Conservation (phyloP, 2,113 vertebrate genomes). For the Oryzias javanicus region DNA sequence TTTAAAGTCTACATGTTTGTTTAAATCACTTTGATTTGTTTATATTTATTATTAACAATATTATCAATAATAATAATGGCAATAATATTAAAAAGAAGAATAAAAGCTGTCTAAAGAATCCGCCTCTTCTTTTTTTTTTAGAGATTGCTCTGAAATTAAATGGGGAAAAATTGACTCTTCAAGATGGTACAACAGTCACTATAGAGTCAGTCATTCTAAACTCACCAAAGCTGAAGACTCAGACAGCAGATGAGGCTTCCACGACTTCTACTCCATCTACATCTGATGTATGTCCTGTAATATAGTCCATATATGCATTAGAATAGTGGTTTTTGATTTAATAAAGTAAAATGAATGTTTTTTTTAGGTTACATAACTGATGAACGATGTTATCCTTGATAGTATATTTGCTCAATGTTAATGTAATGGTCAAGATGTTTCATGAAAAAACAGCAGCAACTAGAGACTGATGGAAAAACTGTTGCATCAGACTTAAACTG, state of each 20-base stretch:
- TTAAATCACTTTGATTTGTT: neutral
- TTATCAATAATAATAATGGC: neutral
- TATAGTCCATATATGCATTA: neutral
- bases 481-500: no score
- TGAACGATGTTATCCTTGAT: no score
- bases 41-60: no score
- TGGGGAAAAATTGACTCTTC: neutral
- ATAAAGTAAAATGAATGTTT: no score
- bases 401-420: no score
- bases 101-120: neutral
- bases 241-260: neutral
- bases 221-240: neutral
- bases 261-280: neutral
- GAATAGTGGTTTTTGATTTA: no score
- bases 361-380: no score
- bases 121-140: neutral
- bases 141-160: rapidly evolving
- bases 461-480: no score
- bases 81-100: no score
- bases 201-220: neutral
- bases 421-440: no score
- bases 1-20: neutral
- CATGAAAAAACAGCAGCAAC: no score
- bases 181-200: neutral
- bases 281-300: neutral